Evolutionary conservation across 2,888 invertebrate species (phyloP).

Genomic region (Luperina nickerlii): DNA sequence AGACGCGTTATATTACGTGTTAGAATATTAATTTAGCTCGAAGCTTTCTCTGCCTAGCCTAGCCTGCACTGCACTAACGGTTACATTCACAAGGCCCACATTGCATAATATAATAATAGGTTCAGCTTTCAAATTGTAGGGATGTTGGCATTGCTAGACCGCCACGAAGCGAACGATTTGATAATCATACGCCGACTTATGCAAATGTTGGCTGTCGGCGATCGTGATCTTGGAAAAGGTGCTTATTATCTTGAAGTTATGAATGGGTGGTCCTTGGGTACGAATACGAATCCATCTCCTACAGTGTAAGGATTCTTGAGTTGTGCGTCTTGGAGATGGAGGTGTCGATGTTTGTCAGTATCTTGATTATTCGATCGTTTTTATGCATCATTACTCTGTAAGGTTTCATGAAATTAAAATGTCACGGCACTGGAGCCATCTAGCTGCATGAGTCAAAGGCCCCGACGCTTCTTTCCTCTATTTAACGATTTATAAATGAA

Average conservation of each 20-base stretch:
- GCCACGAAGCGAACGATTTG: constrained; percentile 43
- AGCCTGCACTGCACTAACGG: constrained; percentile 15
- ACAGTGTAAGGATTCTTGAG: neutral
- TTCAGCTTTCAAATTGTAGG: constrained; percentile 47
- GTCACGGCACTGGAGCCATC: neutral
- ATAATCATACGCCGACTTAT: constrained; percentile 44
- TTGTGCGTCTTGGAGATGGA: neutral
- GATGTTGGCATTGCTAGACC: constrained; percentile 25
- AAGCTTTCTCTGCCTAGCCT: constrained; percentile 1
- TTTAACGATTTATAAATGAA: neutral
- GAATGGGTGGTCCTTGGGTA: constrained; percentile 22
- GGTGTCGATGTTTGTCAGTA: too few relatives aligned
- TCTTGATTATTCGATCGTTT: too few relatives aligned
- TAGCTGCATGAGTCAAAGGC: neutral
- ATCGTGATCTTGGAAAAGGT: constrained; percentile 54
- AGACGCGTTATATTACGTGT: too few relatives aligned
- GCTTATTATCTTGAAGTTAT: constrained; percentile 20
- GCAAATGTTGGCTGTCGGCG: constrained; percentile 40
- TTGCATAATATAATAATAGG: constrained; percentile 61
- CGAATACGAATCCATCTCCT: neutral
- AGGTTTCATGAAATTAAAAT: neutral
- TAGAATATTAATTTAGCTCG: neutral
- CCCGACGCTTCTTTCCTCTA: neutral
- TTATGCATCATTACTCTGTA: too few relatives aligned
- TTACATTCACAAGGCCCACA: constrained; percentile 49